Evolutionary conservation across 2,113 vertebrate species (phyloP).

Genomic region (Leptodactylus fuscus): DNA sequence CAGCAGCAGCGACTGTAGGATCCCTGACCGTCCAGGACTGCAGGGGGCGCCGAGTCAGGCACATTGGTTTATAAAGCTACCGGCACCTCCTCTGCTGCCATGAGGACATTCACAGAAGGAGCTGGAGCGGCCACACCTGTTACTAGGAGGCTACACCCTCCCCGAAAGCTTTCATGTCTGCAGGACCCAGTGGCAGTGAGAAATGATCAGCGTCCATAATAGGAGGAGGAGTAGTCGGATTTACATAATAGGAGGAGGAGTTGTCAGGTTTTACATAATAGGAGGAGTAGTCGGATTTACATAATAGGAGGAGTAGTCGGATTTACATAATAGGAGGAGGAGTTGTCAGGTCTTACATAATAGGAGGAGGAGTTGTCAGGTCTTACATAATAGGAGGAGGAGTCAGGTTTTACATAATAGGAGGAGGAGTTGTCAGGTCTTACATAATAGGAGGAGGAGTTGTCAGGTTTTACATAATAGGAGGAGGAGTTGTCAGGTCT

Average conservation of each 20-base stretch:
- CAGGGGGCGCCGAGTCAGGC: slow-evolving; percentile 7
- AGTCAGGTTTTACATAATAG: not conserved
- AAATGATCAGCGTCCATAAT: not conserved
- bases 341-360: too few species aligned
- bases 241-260: not conserved
- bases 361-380: not conserved
- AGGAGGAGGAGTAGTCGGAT: too few species aligned
- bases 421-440: not conserved
- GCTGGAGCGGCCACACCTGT: not conserved
- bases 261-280: too few species aligned
- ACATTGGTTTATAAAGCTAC: slow-evolving; percentile 30
- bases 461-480: not conserved
- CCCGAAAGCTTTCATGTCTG: not conserved
- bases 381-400: too few species aligned
- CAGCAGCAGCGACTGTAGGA: not conserved
- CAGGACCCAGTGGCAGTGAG: not conserved
- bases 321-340: too few species aligned
- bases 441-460: too few species aligned
- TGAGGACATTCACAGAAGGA: not conserved
- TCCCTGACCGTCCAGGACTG: not conserved
- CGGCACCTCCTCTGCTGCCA: slow-evolving; percentile 18
- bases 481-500: not conserved
- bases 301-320: not conserved
- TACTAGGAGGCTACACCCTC: not conserved
- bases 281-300: too few species aligned